Evolutionary conservation across 2,797 vertebrate genomes (phyloP), one percentile per base, ranked within the genome.

Genomic region (Falco columbarius): DNA sequence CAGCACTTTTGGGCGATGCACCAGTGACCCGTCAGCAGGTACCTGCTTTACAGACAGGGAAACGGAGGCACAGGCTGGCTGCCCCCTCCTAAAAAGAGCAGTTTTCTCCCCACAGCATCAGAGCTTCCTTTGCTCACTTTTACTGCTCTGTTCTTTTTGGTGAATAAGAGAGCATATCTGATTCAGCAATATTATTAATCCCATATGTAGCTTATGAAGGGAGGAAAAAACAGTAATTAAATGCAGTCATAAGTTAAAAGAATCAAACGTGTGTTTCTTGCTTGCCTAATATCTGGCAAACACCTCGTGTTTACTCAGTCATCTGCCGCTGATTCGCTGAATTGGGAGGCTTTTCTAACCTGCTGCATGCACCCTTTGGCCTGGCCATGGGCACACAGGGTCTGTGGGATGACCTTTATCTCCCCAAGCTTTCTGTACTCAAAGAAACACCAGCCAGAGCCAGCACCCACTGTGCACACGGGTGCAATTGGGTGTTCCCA

Each of bases 141-240:
- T 18, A 66, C 56, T 14, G 23, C 77, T 83, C 80, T 59, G 34
- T 47, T 91, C 88, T 67, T 95, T 76, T 82, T 67, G 68, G 66
- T 61, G 84, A 86, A 51, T 65, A 74, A 86, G 67, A 81, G 46
- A 58, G 54, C 85, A 4, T 23, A 76, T 74, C 95, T 89, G 96
- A 92, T 93, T 83, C 66, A 95, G 90, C 86, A 73, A 61, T 40
- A 36, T 95, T 93, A 91, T 97, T 87, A 97, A 97, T 96, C 93
- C 97, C 97, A 97, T 74, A 87, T 97, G 96, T 38, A 96, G 89
- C 66, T 94, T 81, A 74, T 6, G 93, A 90, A 85, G 55, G 75
- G 94, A 95, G 96, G 96, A 95, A 93, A 86, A 89, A 85, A 91
- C 95, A 82, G 17, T 88, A 95, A 88, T 95, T 95, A 96, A 49